phyloP scores from a whole-genome alignment of 2,797 vertebrate species.

The Hippoglossus hippoglossus region DNA sequence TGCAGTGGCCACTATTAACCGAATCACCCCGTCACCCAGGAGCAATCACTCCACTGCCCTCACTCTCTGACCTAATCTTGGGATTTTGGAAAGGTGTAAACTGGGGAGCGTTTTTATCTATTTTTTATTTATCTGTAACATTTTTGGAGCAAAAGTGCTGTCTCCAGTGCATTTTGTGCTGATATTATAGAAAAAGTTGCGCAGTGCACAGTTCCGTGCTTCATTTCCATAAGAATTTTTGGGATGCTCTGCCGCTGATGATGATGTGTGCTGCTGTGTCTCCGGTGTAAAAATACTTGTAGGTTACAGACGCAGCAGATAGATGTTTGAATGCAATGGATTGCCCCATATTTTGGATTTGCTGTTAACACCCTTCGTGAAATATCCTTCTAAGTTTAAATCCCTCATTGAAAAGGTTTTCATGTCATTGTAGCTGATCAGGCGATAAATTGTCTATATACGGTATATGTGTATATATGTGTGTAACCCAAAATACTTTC shows the following conservation, averaged over 20 bases:
- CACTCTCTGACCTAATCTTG: conserved; percentile 48
- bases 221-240: conserved; percentile 61
- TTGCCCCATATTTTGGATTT: not conserved
- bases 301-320: conserved; percentile 24
- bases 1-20: conserved; percentile 30
- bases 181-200: conserved; percentile 67
- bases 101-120: conserved; percentile 26
- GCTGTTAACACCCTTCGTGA: not conserved
- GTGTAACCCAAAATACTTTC: too few species aligned
- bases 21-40: conserved; percentile 34
- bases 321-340: not conserved
- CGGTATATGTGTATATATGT: too few species aligned
- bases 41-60: conserved; percentile 29
- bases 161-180: conserved; percentile 66
- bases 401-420: not conserved
- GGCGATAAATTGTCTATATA: not conserved
- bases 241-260: conserved; percentile 40
- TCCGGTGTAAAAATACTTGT: conserved; percentile 30
- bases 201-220: conserved; percentile 17
- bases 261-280: conserved; percentile 45
- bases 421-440: not conserved
- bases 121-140: conserved; percentile 7
- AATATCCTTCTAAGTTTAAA: not conserved
- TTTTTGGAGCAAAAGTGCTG: conserved; percentile 55
- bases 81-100: conserved; percentile 37